Percentiles rank a stretch among this genome's conserved stretches.
Conservation (phyloP, 1,140 invertebrate genomes). For the Formica selysi region DNA sequence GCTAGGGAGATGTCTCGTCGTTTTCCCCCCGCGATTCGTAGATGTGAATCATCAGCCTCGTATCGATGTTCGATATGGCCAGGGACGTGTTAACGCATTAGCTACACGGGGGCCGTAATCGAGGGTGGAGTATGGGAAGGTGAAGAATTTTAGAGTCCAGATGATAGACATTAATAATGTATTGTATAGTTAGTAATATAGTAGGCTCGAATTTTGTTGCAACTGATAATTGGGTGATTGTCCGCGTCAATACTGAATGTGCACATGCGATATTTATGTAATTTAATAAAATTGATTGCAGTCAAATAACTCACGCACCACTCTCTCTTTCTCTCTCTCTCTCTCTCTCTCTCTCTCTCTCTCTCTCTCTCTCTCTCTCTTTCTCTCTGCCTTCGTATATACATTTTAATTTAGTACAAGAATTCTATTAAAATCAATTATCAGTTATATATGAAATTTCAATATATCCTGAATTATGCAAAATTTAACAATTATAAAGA, state of each 20-base stretch:
- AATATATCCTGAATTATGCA: neutral
- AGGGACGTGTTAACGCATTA: slow-evolving; percentile 31
- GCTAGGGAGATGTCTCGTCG: slow-evolving; percentile 16
- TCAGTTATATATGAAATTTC: slow-evolving; percentile 3
- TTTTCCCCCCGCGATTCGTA: slow-evolving; percentile 37
- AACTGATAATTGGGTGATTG: neutral
- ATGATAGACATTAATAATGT: slow-evolving; percentile 4
- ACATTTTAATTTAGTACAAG: neutral
- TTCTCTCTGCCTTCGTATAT: no score
- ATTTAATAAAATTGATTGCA: slow-evolving; percentile 48
- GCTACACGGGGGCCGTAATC: neutral
- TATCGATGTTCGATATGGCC: slow-evolving; percentile 54
- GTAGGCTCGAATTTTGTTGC: slow-evolving; percentile 2
- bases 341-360: no score
- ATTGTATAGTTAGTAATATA: neutral
- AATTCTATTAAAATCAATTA: slow-evolving; percentile 4
- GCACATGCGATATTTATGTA: slow-evolving; percentile 35
- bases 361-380: no score
- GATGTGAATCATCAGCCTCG: slow-evolving; percentile 36
- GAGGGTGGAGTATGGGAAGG: neutral
- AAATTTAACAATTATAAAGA: neutral
- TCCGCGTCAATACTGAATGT: slow-evolving; percentile 14
- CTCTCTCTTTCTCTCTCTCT: no score
- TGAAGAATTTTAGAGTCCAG: neutral
- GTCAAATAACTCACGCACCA: neutral